Conservation (phyloP, 2,113 vertebrate genomes). For the Pollimyrus isidori region DNA sequence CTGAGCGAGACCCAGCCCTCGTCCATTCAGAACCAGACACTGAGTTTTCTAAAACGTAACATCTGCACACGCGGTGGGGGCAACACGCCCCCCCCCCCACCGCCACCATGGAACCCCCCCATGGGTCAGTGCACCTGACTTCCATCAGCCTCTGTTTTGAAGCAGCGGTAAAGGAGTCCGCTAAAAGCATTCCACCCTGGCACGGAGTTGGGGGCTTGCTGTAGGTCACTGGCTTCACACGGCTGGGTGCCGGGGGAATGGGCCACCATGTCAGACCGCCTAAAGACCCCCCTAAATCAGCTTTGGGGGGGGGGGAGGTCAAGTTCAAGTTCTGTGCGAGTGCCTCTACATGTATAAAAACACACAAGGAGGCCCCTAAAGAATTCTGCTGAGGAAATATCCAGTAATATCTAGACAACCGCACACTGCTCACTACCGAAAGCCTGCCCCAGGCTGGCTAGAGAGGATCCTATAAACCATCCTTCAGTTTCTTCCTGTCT, state of each 20-base stretch:
- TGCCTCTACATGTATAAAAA: background rate
- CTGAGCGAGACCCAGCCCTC: background rate
- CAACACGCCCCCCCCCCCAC: background rate
- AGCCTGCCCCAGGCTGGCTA: background rate
- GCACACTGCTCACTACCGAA: background rate
- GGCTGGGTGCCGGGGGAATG: background rate
- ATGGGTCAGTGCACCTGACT: conserved; percentile 1
- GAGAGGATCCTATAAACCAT: background rate
- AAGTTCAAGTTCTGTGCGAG: conserved; percentile 2
- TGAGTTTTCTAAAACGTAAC: background rate
- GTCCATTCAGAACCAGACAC: background rate
- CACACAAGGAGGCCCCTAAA: background rate
- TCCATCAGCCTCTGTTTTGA: conserved; percentile 32
- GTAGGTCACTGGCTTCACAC: background rate
- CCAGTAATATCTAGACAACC: background rate
- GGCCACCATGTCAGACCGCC: background rate
- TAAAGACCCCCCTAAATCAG: background rate
- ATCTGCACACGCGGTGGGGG: background rate
- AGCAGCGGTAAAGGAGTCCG: conserved; percentile 6
- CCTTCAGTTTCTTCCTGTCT: background rate
- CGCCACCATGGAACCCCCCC: background rate
- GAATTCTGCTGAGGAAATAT: background rate
- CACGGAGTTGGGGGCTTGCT: conserved; percentile 21
- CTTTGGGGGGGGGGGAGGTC: background rate
- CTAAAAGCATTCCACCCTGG: conserved; percentile 36